These are phyloP conservation scores for Eubasilissa splendida DNA, from an alignment of 2,888 invertebrate species.

Conservation along the genomic window DNA sequence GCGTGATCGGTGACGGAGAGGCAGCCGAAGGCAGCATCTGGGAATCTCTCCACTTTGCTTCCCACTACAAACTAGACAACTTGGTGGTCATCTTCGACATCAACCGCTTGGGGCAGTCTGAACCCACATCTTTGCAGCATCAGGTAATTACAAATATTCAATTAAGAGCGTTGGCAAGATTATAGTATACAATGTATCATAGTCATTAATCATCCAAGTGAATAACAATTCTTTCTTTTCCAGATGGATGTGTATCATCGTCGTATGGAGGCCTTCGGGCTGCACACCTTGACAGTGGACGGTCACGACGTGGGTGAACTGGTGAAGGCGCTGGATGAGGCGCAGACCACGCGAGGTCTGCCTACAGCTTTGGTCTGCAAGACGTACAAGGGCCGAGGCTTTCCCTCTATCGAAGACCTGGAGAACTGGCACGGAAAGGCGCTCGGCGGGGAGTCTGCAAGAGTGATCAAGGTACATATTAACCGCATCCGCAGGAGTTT, in stretches of 20 bases:
- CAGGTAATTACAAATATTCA: slow-evolving; percentile 72
- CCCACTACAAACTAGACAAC: slow-evolving; percentile 96
- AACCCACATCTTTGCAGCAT: slow-evolving; percentile 85
- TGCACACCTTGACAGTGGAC: slow-evolving; percentile 93
- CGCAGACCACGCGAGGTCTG: slow-evolving; percentile 80
- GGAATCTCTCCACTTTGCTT: slow-evolving; percentile 97
- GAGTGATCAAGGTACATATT: slow-evolving; percentile 64
- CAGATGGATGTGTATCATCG: slow-evolving; percentile 86
- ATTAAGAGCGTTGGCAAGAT: neutral
- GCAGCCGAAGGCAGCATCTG: slow-evolving; percentile 98
- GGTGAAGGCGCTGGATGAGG: slow-evolving; percentile 90
- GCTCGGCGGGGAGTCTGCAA: slow-evolving; percentile 85
- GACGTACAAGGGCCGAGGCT: slow-evolving; percentile 94
- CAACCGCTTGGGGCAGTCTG: slow-evolving; percentile 97
- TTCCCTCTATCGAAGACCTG: slow-evolving; percentile 91
- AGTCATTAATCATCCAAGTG: neutral
- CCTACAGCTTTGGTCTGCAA: slow-evolving; percentile 97
- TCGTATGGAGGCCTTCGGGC: slow-evolving; percentile 91
- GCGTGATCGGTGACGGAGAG: slow-evolving; percentile 98
- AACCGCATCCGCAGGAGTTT: neutral
- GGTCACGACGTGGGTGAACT: slow-evolving; percentile 96
- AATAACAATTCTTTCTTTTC: neutral
- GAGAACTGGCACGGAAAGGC: slow-evolving; percentile 99
- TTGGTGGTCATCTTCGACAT: slow-evolving; percentile 97
- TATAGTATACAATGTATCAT: no score